These are phyloP conservation scores for Anser cygnoides DNA, from an alignment of 2,113 vertebrate species.

Conservation along the genomic window DNA sequence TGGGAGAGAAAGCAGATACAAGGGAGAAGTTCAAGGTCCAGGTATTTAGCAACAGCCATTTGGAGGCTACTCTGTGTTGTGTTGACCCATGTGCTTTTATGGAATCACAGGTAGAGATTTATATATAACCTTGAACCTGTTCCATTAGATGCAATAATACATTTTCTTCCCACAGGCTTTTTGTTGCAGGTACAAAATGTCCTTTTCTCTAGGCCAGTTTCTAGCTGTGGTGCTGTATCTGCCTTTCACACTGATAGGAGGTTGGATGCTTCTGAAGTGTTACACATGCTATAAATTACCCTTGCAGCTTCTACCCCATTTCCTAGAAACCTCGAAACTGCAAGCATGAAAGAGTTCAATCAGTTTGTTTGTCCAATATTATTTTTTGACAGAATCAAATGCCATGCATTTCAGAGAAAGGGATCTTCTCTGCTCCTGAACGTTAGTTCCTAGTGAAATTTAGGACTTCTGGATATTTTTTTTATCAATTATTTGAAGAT, in stretches of 20 bases:
- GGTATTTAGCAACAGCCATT: neutral
- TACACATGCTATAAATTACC: neutral
- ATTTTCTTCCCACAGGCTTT: neutral
- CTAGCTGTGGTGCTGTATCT: neutral
- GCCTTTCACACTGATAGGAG: neutral
- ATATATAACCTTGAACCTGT: neutral
- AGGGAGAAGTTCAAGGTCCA: neutral
- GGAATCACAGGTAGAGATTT: neutral
- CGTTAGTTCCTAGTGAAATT: neutral
- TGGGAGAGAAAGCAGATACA: neutral
- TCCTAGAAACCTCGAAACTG: constrained; percentile 10
- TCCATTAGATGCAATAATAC: neutral
- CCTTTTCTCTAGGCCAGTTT: neutral
- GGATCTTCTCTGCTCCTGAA: neutral
- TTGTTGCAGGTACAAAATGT: neutral
- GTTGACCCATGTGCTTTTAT: neutral
- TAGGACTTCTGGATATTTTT: neutral
- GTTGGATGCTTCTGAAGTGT: neutral
- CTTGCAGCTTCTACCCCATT: neutral
- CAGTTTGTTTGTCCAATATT: neutral
- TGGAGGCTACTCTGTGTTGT: neutral
- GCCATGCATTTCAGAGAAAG: neutral
- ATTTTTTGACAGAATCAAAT: neutral
- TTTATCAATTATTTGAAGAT: neutral
- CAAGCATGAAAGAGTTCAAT: neutral